A percentile compares a stretch with the other conserved stretches of the same genome.
Conservation (phyloP, 2,797 vertebrate species). For the Pangasius krempfi region DNA sequence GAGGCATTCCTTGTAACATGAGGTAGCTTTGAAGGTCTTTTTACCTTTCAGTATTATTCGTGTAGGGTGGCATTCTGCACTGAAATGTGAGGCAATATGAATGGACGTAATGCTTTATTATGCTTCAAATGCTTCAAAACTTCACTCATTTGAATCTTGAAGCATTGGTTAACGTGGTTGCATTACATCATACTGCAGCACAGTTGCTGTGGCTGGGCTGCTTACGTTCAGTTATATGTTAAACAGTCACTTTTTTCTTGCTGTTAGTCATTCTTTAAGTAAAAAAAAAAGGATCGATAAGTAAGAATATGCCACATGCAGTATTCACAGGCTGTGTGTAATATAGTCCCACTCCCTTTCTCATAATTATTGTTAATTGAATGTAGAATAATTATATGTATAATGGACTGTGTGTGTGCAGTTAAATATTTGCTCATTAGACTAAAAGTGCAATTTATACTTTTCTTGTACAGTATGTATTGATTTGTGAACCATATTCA, state of each 20-base stretch:
- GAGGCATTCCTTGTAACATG: constrained; percentile 75
- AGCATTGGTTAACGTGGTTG: background rate
- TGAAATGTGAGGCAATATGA: constrained; percentile 18
- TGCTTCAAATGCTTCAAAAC: constrained; percentile 8
- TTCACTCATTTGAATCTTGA: background rate
- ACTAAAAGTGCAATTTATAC: constrained; percentile 78
- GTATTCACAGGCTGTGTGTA: constrained; percentile 24
- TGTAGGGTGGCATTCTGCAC: constrained; percentile 44
- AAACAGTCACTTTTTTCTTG: constrained; percentile 4
- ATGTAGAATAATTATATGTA: constrained; percentile 81
- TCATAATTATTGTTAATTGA: constrained; percentile 70
- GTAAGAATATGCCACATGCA: constrained; percentile 14
- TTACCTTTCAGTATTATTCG: constrained; percentile 54
- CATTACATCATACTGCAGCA: background rate
- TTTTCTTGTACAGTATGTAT: constrained; percentile 57
- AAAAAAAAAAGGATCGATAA: background rate
- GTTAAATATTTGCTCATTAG: constrained; percentile 74
- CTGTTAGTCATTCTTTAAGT: constrained; percentile 21
- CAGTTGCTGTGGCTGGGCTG: constrained; percentile 1
- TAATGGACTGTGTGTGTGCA: constrained; percentile 76
- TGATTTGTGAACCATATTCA: constrained; percentile 64
- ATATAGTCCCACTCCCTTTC: constrained; percentile 15
- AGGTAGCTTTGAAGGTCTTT: constrained; percentile 58
- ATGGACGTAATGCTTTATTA: constrained; percentile 5
- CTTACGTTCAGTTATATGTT: background rate